Evolutionary conservation across 2,888 invertebrate species (phyloP), one percentile per base, ranked within the genome.

Genomic region (Polydrusus cervinus): DNA sequence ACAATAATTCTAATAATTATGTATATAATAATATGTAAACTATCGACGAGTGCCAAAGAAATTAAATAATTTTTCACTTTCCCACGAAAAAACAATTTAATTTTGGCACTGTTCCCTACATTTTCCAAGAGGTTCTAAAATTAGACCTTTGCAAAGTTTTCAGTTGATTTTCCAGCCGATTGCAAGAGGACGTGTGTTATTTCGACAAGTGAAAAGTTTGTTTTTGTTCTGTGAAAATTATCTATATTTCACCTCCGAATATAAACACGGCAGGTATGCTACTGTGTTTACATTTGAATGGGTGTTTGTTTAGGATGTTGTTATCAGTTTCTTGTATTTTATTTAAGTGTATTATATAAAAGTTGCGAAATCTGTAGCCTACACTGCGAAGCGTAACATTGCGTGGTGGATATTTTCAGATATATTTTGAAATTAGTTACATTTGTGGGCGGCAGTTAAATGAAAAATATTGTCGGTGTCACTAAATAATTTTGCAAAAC

Each of bases 71-170:
- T 34, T 40, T 38, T 18, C 40, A 45, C 10, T 53, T 68, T 57
- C 30, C 34, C 38, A 14, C 18, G 20, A 11, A 61, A 70, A 61
- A 45, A 69, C 38, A 45, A 61, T 38, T 67, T 62, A 40, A 67
- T 69, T 72, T 72, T 76, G 76, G 76, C 76, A 76, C 62, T 5
- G 65, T 72, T 72, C 72, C 76, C 68, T 49, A 60, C 69, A 67
- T 45, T 72, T 51, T 68, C 30, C 13, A 67, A 71, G 78, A 71
- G 66, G 40, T 51, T 79, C 82, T 82, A 82, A 81, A 80, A 78
- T 79, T 82, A 82, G 79, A 78, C 74, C 74, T 76, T 72, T 65
- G 40, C 77, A 65, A 78, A 76, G 65, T 71, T 66, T 71, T 71
- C 64, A 51, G 69, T 66, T 68, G 51, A 62, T 51, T 75, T 73